phyloP scores from a whole-genome alignment of 2,797 vertebrate species.

The Cebuella pygmaea region DNA sequence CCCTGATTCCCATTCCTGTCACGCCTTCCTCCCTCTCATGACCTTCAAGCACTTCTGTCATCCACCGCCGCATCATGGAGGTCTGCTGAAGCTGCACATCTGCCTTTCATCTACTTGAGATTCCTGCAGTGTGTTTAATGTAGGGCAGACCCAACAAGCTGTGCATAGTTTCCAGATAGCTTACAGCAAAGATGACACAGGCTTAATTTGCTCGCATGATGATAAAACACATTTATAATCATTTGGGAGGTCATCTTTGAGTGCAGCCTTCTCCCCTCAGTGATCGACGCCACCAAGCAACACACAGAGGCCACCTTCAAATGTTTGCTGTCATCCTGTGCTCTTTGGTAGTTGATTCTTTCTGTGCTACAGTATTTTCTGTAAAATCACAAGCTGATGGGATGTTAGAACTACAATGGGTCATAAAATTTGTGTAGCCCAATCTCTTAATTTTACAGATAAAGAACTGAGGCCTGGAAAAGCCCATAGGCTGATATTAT shows the following conservation, averaged over 20 bases:
- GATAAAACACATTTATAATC: background rate
- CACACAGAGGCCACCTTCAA: background rate
- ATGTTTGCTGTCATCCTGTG: background rate
- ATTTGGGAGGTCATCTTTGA: background rate
- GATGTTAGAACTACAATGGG: background rate
- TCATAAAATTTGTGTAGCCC: background rate
- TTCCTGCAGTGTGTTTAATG: background rate
- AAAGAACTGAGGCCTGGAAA: background rate
- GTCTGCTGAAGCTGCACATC: background rate
- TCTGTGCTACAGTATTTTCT: background rate
- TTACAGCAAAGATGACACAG: background rate
- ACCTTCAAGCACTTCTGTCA: background rate
- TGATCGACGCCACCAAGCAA: background rate
- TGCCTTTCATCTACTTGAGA: background rate
- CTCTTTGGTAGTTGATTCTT: background rate
- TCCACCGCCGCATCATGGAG: rapidly evolving
- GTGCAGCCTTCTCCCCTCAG: background rate
- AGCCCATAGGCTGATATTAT: background rate
- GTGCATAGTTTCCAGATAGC: background rate
- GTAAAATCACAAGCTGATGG: background rate
- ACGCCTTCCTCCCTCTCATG: background rate
- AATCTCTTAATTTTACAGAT: background rate
- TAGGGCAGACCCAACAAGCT: background rate
- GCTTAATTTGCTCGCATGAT: background rate
- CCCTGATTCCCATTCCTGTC: background rate